Base-by-base conservation (phyloP, 1,140 invertebrate species). In the Leptopilina boulardi region DNA sequence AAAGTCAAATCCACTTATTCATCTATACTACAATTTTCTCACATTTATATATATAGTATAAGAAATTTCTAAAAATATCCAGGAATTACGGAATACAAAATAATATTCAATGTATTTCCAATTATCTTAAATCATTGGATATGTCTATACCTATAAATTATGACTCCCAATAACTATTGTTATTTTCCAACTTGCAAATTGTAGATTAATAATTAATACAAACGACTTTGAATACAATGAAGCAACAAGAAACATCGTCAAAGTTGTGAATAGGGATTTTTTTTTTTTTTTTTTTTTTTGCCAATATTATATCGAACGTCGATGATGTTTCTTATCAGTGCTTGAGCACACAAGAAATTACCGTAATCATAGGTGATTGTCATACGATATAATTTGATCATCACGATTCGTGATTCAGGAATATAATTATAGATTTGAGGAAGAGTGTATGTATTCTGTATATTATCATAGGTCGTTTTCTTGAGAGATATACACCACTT, bases 361-460 rank as follows among this genome's bases (percentile, higher is more conserved):
- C 59, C 13, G 59, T 66, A 66, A 66, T 66, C 59, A 66, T 66
- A n/a, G 59, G 59, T 66, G 59, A 66, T 66, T 66, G 59, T 66
- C 59, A 66, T 66, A 30, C 13, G 59, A n/a, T 30, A 34, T 66
- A 66, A 66, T 66, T 66, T 66, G 59, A 66, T 66, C 59, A 66
- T 30, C 59, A 66, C 59, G 59, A 66, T 66, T 66, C 59, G 21
- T 66, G 59, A 30, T 66, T 66, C 59, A 66, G 23, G 23, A 66
- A 66, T 66, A 66, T 66, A 66, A 66, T 66, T 66, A 66, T 66
- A 66, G 59, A 66, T 66, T 66, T 66, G 59, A 30, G 59, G 59
- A 30, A 66, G 59, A 66, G 21, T 59, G 21, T 59, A 5, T n/a
- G n/a, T 56, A 59, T 59, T 59, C 56, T 26, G 18, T 30, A 30